A percentile compares a stretch with the other conserved stretches of the same genome.
Evolutionary conservation across 2,797 vertebrate species (phyloP).

Genomic region (Todus mexicanus): DNA sequence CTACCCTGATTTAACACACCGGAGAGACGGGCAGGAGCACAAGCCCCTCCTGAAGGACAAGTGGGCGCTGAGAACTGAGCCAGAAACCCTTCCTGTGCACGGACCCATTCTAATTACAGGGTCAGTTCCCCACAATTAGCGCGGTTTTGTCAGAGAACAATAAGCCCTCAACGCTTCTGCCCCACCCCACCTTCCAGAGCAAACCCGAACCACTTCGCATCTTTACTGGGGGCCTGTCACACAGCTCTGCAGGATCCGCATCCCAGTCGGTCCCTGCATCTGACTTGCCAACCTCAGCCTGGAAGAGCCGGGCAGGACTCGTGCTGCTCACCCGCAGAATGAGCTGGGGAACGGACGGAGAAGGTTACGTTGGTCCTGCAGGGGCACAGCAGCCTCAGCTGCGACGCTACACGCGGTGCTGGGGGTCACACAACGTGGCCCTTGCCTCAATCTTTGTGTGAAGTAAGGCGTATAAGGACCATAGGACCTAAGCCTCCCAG

Average conservation of each 20-base stretch:
- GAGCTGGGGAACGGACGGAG: background rate
- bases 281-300: background rate
- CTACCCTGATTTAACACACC: background rate
- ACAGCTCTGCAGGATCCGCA: rapidly evolving
- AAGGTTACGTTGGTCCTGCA: rapidly evolving
- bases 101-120: background rate
- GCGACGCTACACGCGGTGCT: rapidly evolving
- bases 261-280: background rate
- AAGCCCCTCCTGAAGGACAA: background rate
- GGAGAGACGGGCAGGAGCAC: background rate
- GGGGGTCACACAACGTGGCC: rapidly evolving
- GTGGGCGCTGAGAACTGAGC: background rate
- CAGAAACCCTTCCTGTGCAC: background rate
- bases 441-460: background rate
- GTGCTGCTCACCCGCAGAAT: background rate
- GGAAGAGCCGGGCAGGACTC: background rate
- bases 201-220: rapidly evolving
- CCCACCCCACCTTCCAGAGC: background rate
- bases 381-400: background rate
- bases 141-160: background rate
- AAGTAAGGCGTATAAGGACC: background rate
- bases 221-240: background rate
- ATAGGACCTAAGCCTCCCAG: background rate
- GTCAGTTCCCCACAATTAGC: background rate
- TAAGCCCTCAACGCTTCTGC: background rate